phyloP scores from a whole-genome alignment of 2,113 vertebrate genomes.

The Lophochroa leadbeateri region DNA sequence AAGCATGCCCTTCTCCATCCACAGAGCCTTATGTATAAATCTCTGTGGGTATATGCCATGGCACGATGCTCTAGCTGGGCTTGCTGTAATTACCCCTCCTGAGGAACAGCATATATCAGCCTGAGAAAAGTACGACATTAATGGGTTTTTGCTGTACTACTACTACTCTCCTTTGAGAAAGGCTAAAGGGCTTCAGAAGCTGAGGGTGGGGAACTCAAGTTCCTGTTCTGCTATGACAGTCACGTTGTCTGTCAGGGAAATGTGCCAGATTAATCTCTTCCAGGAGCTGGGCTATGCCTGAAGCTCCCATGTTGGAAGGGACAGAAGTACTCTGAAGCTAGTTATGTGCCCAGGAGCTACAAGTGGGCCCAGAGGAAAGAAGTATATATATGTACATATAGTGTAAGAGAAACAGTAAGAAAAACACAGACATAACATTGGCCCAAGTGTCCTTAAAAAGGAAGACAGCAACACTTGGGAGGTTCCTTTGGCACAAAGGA shows the following conservation, averaged over 20 bases:
- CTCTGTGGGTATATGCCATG: fast-evolving
- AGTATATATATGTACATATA: fast-evolving
- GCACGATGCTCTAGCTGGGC: neutral
- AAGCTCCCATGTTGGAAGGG: neutral
- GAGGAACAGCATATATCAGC: neutral
- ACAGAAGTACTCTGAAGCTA: neutral
- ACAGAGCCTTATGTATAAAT: neutral
- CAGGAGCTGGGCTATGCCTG: neutral
- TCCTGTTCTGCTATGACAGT: neutral
- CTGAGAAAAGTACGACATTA: neutral
- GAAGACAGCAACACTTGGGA: neutral
- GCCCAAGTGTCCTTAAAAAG: neutral
- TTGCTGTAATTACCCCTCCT: neutral
- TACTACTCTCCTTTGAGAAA: neutral
- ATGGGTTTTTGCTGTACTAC: neutral
- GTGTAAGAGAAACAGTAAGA: neutral
- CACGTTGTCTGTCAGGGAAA: neutral
- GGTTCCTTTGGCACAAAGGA: neutral
- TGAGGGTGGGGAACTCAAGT: neutral
- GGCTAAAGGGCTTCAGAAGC: neutral
- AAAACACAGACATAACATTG: neutral
- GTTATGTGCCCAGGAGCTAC: neutral
- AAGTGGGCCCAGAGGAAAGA: neutral
- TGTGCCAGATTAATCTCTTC: neutral
- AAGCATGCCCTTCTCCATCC: neutral